Base-by-base conservation (phyloP, 1,140 invertebrate species). In the Eupeodes corollae region DNA sequence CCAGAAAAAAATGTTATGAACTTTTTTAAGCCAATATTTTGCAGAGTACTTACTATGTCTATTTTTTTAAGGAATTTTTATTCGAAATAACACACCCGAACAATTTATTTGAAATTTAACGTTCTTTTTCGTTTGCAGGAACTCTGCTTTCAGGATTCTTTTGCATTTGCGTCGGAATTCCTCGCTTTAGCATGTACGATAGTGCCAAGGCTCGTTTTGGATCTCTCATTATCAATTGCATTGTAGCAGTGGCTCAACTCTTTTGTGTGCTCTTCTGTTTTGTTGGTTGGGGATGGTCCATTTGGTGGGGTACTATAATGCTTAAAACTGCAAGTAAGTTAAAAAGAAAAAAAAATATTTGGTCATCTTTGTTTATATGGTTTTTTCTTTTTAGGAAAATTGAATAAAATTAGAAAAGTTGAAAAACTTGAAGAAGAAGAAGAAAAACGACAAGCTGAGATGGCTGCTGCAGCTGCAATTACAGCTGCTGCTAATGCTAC, bases 271-370 rank as follows among this genome's bases (percentile, higher is more conserved):
- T 94, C 18, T 95, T 96, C 69, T 85, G 91, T 51, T 77, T 95
- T 8, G 91, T 97, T 26, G 92, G 92, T 5, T 97, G 92, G 92
- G 91, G 92, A 51, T 97, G 92, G 92, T 92, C 90, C 30, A 84
- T 96, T 44, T 92, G 89, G 78, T 97, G 92, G 92, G 92, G 91
- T 15, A 80, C 91, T 47, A 89, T 90, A 53, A 88, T 95, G 78
- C 68, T 90, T 12, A 81, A 76, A 60, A 71, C 85, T 66, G 82
- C 85, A 55, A 78, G 82, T 84, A 64, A 78, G 79, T 49, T 14
- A 9, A 33, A 31, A 42, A 34, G 39, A 15, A 21, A 5, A 9
- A 33, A 19, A 32, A 30, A 14, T 43, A 42, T 38, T 19, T 44
- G 6, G 38, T 12, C 39, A 35, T 18, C 11, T 16, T 15, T 38